phyloP scores from a whole-genome alignment of 2,888 invertebrate genomes.

The Plutella xylostella region DNA sequence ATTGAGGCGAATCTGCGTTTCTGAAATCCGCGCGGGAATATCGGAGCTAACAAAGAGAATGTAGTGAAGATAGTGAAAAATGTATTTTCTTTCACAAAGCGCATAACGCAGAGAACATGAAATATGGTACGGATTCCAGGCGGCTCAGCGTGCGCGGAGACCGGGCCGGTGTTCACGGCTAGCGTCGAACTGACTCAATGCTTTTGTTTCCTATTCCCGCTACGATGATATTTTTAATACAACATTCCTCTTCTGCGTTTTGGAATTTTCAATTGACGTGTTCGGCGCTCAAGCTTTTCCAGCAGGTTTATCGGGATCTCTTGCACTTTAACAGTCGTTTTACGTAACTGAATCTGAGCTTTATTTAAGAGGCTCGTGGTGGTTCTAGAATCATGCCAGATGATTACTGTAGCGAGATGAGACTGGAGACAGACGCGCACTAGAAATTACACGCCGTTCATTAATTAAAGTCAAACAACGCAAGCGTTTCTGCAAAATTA shows the following conservation, averaged over 20 bases:
- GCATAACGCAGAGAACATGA: constrained; percentile 63
- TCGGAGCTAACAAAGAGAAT: constrained; percentile 30
- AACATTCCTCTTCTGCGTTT: constrained; percentile 12
- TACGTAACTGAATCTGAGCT: too few relatives aligned
- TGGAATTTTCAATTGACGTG: constrained; percentile 1
- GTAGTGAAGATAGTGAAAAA: constrained; percentile 56
- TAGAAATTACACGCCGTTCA: constrained; percentile 60
- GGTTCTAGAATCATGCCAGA: too few relatives aligned
- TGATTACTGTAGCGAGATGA: constrained; percentile 51
- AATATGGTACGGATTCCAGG: constrained; percentile 62
- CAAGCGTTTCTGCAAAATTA: constrained; percentile 55
- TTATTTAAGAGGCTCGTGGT: too few relatives aligned
- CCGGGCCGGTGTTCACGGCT: constrained; percentile 54
- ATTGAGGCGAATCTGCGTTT: not conserved
- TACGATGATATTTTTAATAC: constrained; percentile 33
- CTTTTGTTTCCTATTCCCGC: constrained; percentile 47
- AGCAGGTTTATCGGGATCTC: too few relatives aligned
- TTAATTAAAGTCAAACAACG: constrained; percentile 67
- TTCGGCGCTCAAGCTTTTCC: too few relatives aligned
- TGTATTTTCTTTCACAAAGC: constrained; percentile 67
- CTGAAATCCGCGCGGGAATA: not conserved
- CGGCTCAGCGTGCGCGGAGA: constrained; percentile 53
- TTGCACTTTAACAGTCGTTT: too few relatives aligned
- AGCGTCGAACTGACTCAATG: constrained; percentile 50
- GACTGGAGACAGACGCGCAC: constrained; percentile 46